phyloP scores from a whole-genome alignment of 2,113 vertebrate species.

The Bubo blakistoni region DNA sequence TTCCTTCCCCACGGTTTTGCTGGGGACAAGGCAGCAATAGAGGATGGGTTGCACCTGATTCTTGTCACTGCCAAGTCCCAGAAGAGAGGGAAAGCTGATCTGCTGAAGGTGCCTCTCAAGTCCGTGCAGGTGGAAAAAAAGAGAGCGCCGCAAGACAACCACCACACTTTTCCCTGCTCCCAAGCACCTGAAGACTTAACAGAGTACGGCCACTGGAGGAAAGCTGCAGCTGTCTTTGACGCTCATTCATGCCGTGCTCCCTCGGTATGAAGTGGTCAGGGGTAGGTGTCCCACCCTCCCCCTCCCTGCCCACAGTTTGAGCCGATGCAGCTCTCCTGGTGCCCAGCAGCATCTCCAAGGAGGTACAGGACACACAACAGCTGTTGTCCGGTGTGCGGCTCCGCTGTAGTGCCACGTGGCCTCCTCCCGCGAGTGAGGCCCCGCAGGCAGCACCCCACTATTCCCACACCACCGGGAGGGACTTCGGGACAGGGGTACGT shows the following conservation, averaged over 20 bases:
- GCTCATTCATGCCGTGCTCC: background rate
- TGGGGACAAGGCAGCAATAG: background rate
- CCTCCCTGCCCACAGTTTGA: background rate
- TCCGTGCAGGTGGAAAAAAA: background rate
- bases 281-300: background rate
- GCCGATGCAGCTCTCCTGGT: rapidly evolving
- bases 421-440: rapidly evolving
- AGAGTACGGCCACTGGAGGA: background rate
- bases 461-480: background rate
- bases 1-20: background rate
- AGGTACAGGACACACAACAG: rapidly evolving
- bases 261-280: background rate
- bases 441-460: background rate
- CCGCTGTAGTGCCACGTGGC: rapidly evolving
- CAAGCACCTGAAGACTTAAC: background rate
- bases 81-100: background rate
- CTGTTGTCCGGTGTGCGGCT: rapidly evolving
- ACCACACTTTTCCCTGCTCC: background rate
- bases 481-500: rapidly evolving
- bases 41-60: background rate
- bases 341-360: background rate
- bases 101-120: background rate
- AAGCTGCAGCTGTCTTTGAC: background rate
- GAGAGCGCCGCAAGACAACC: background rate
- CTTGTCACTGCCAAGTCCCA: background rate